Conservation (phyloP, 2,113 vertebrate species). For the Cephalopholis sonnerati region DNA sequence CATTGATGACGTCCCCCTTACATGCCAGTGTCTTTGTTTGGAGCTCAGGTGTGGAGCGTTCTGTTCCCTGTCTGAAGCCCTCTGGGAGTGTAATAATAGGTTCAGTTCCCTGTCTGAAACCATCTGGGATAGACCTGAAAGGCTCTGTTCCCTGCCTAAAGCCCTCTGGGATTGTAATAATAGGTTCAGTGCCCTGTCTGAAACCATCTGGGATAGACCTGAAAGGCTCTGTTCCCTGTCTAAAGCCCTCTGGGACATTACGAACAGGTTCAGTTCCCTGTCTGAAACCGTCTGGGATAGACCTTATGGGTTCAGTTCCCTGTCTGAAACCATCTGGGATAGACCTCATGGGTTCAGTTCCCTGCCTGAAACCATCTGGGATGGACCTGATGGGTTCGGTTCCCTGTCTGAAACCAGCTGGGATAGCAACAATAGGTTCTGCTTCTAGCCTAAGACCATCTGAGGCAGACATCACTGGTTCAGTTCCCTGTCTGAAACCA, state of each 20-base stretch:
- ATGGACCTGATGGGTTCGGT: accelerated
- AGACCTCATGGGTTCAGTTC: constrained; percentile 1
- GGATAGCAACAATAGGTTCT: background rate
- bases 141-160: constrained; percentile 48
- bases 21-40: constrained; percentile 48
- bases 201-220: constrained; percentile 20
- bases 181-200: constrained; percentile 32
- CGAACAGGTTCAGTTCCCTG: constrained; percentile 55
- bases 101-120: constrained; percentile 74
- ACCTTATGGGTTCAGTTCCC: constrained; percentile 59
- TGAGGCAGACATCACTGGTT: background rate
- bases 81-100: background rate
- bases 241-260: background rate
- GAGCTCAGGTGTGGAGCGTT: constrained; percentile 10
- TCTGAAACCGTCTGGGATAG: constrained; percentile 36
- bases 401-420: constrained; percentile 52
- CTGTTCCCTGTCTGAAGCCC: constrained; percentile 35
- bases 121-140: background rate
- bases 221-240: background rate
- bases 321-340: constrained; percentile 58
- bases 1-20: constrained; percentile 71
- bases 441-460: constrained; percentile 64
- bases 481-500: constrained; percentile 38
- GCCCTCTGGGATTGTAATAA: background rate
- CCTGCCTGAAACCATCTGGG: constrained; percentile 30